These are phyloP conservation scores for Etheostoma spectabile DNA, from an alignment of 2,113 vertebrate species.

Conservation along the genomic window DNA sequence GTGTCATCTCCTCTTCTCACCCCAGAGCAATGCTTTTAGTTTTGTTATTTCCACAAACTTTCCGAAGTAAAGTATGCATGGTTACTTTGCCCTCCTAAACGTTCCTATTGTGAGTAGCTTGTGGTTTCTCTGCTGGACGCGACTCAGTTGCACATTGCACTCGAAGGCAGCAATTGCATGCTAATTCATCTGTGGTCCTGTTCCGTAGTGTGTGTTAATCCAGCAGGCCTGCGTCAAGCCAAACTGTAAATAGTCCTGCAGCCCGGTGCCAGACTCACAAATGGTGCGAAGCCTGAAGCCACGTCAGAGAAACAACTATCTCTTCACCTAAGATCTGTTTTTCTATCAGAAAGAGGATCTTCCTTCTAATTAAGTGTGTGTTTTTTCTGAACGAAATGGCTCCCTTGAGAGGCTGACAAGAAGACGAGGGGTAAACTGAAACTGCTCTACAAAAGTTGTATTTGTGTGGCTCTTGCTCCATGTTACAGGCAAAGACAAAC, in stretches of 20 bases:
- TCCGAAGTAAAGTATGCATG: constrained; percentile 52
- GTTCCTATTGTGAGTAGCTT: constrained; percentile 69
- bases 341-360: constrained; percentile 33
- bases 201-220: constrained; percentile 74
- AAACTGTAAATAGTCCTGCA: constrained; percentile 77
- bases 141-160: constrained; percentile 64
- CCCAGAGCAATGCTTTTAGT: constrained; percentile 43
- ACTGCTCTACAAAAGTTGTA: constrained; percentile 59
- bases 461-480: constrained; percentile 28
- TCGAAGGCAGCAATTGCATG: constrained; percentile 69
- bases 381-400: constrained; percentile 46
- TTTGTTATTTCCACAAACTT: constrained; percentile 59
- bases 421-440: constrained; percentile 36
- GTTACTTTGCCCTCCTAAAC: constrained; percentile 57
- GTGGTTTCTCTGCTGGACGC: constrained; percentile 66
- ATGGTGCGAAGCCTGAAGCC: constrained; percentile 46
- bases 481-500: constrained; percentile 36
- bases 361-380: constrained; percentile 58
- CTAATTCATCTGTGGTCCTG: constrained; percentile 71
- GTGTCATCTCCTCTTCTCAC: constrained; percentile 32
- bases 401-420: constrained; percentile 27
- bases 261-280: constrained; percentile 54
- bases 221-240: constrained; percentile 70
- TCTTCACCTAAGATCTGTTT: constrained; percentile 24
- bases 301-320: constrained; percentile 54